Conservation (phyloP, 2,888 invertebrate genomes). For the Leptinotarsa rubiginosa region DNA sequence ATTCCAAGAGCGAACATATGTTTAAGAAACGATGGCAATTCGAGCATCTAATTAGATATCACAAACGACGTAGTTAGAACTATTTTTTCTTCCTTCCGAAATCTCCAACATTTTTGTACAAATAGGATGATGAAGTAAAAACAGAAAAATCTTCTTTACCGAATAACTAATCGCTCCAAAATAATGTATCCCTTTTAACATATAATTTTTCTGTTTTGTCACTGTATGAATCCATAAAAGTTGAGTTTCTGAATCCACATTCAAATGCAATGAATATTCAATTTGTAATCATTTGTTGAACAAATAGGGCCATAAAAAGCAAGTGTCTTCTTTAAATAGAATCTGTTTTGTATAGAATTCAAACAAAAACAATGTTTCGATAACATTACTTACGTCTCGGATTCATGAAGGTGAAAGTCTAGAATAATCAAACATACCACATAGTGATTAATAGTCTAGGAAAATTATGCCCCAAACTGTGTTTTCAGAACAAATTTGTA, state of each 20-base stretch:
- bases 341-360: background rate
- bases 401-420: background rate
- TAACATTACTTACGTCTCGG: background rate
- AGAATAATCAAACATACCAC: background rate
- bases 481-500: too few species aligned
- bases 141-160: too few species aligned
- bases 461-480: background rate
- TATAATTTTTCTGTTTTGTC: too few species aligned
- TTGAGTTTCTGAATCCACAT: background rate
- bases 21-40: too few species aligned
- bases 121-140: too few species aligned
- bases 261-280: background rate
- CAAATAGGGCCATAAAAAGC: background rate
- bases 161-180: too few species aligned
- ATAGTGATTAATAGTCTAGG: background rate
- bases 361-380: conserved; percentile 1
- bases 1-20: too few species aligned
- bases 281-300: background rate
- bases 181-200: too few species aligned
- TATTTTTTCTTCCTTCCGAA: too few species aligned
- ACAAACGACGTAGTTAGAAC: too few species aligned
- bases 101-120: too few species aligned
- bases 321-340: background rate
- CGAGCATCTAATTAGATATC: too few species aligned
- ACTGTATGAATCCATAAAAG: background rate